Evolutionary conservation across 2,888 invertebrate species (phyloP).

Genomic region (Agrochola macilenta): DNA sequence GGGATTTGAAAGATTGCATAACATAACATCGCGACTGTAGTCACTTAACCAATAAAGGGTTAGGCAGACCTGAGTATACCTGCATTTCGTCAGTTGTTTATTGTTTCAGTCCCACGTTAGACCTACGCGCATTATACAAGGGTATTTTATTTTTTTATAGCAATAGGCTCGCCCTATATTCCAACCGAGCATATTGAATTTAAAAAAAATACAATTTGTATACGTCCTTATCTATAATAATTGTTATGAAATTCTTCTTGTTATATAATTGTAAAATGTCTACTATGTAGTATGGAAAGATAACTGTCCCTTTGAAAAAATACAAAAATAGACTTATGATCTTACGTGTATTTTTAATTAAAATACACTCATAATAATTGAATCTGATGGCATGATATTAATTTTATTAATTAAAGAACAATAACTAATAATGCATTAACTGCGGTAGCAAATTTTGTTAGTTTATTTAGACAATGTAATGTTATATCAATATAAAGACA

Average conservation of each 20-base stretch:
- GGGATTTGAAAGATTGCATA: neutral
- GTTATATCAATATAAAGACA: slow-evolving; percentile 30
- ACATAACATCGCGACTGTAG: neutral
- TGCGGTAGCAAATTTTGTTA: slow-evolving; percentile 15
- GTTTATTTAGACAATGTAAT: slow-evolving; percentile 26
- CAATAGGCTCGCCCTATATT: neutral
- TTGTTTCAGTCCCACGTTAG: neutral
- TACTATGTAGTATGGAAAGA: slow-evolving; percentile 10
- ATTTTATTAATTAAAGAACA: slow-evolving; percentile 34
- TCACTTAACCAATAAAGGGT: too few relatives aligned
- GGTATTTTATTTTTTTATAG: too few relatives aligned
- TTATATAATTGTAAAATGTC: slow-evolving; percentile 63
- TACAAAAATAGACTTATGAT: slow-evolving; percentile 12
- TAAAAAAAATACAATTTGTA: neutral
- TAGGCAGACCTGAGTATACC: neutral
- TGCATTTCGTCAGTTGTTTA: neutral
- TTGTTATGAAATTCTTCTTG: slow-evolving; percentile 63
- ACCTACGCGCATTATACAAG: too few relatives aligned
- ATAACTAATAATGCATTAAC: slow-evolving; percentile 8
- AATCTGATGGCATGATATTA: slow-evolving; percentile 62
- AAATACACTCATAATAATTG: slow-evolving; percentile 37
- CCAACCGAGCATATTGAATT: neutral
- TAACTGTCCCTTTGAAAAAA: neutral
- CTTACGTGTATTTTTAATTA: slow-evolving; percentile 28
- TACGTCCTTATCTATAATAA: slow-evolving; percentile 46